Evolutionary conservation across 2,888 invertebrate species (phyloP).

Genomic region (Amphipyra tragopoginis): DNA sequence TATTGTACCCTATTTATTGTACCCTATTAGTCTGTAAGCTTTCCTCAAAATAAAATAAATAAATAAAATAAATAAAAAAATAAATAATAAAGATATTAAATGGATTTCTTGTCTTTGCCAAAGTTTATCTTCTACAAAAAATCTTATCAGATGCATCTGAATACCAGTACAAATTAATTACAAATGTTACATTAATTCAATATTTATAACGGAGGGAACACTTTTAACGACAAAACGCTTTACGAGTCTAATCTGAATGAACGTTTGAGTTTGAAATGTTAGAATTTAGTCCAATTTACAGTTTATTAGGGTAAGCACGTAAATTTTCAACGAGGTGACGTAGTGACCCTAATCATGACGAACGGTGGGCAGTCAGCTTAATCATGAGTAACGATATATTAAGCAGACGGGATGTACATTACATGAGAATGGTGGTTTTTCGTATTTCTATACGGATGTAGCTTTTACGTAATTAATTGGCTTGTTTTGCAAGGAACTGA

Average conservation of each 20-base stretch:
- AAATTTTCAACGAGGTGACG: not conserved
- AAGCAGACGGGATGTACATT: constrained; percentile 2
- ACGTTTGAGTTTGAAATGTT: not conserved
- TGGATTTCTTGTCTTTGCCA: too few relatives aligned
- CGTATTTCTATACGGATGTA: too few relatives aligned
- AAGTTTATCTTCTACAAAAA: not conserved
- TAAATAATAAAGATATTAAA: too few relatives aligned
- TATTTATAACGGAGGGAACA: not conserved
- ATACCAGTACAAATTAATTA: not conserved
- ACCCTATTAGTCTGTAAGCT: too few relatives aligned
- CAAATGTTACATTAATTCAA: not conserved
- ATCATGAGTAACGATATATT: constrained; percentile 10
- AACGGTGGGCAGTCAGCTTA: not conserved
- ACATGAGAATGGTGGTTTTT: too few relatives aligned
- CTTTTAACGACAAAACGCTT: not conserved
- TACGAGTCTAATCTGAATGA: not conserved
- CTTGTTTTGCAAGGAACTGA: too few relatives aligned
- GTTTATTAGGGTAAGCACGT: not conserved
- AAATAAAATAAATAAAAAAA: too few relatives aligned
- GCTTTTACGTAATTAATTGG: too few relatives aligned
- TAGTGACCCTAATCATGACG: constrained; percentile 1
- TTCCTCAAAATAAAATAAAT: too few relatives aligned
- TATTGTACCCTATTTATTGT: too few relatives aligned
- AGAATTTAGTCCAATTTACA: not conserved
- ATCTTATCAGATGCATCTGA: not conserved